Evolutionary conservation across 2,888 invertebrate species (phyloP).

Genomic region (Merodon equestris): DNA sequence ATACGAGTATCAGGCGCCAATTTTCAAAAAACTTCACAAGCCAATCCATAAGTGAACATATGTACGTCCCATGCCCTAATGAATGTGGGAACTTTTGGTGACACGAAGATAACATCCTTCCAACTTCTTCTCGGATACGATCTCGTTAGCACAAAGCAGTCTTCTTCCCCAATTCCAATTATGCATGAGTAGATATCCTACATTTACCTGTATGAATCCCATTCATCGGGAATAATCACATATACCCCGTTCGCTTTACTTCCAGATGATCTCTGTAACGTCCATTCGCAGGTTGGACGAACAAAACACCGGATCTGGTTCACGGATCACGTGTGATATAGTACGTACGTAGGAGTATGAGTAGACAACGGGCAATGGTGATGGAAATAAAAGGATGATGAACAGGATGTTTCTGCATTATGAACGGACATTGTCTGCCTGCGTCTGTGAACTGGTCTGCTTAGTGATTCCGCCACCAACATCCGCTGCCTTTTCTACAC

Average conservation of each 20-base stretch:
- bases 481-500: constrained; percentile 43
- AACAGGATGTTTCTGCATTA: constrained; percentile 68
- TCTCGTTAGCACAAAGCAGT: constrained; percentile 29
- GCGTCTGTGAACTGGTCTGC: constrained; percentile 32
- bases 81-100: constrained; percentile 63
- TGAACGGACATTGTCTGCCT: constrained; percentile 66
- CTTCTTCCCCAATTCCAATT: no score
- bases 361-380: constrained; percentile 58
- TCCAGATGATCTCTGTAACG: constrained; percentile 56
- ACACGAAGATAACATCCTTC: constrained; percentile 45
- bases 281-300: constrained; percentile 37
- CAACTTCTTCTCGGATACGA: constrained; percentile 38
- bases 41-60: no score
- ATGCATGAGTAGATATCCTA: no score
- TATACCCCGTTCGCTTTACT: constrained; percentile 48
- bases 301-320: constrained; percentile 69
- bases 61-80: constrained; percentile 16
- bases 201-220: constrained; percentile 29
- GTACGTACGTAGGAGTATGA: not conserved
- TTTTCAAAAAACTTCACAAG: no score
- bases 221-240: constrained; percentile 32
- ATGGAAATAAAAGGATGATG: constrained; percentile 61
- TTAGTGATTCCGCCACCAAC: constrained; percentile 44
- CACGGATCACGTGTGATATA: constrained; percentile 42
- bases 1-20: no score